Evolutionary conservation across 2,797 vertebrate species (phyloP).

Genomic region (Labroides dimidiatus): DNA sequence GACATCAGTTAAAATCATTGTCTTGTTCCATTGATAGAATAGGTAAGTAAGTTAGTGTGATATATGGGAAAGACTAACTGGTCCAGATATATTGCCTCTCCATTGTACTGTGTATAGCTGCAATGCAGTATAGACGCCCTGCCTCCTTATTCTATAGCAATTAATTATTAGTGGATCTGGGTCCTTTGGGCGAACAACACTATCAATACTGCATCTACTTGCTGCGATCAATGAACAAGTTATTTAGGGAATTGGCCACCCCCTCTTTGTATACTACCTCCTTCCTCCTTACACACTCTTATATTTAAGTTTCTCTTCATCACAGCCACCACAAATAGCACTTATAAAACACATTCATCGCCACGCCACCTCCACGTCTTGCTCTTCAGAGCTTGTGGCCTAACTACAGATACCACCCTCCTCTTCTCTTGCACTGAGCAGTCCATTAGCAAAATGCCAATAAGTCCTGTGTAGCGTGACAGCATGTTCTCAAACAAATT

Average conservation of each 20-base stretch:
- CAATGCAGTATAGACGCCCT: conserved; percentile 70
- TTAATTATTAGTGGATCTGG: conserved; percentile 80
- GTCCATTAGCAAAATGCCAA: conserved; percentile 82
- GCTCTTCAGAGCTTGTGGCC: conserved; percentile 30
- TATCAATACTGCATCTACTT: conserved; percentile 85
- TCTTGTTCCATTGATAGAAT: background rate
- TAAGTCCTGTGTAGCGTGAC: conserved; percentile 77
- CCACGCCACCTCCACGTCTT: conserved; percentile 11
- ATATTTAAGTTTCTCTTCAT: conserved; percentile 31
- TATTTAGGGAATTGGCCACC: conserved; percentile 77
- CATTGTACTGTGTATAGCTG: conserved; percentile 55
- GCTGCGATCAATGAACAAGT: conserved; percentile 82
- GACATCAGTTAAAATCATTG: background rate
- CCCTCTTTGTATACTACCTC: conserved; percentile 33
- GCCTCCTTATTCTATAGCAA: conserved; percentile 70
- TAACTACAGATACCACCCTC: conserved; percentile 23
- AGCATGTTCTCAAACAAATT: conserved; percentile 82
- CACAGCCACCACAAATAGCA: conserved; percentile 18
- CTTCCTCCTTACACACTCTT: conserved; percentile 29
- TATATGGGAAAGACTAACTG: background rate
- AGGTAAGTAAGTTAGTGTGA: background rate
- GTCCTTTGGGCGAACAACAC: conserved; percentile 79
- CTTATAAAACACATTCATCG: conserved; percentile 28
- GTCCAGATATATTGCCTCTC: conserved; percentile 29
- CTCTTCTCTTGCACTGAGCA: conserved; percentile 58